Conservation (phyloP, 2,888 invertebrate genomes). For the Hypsopygia costalis region DNA sequence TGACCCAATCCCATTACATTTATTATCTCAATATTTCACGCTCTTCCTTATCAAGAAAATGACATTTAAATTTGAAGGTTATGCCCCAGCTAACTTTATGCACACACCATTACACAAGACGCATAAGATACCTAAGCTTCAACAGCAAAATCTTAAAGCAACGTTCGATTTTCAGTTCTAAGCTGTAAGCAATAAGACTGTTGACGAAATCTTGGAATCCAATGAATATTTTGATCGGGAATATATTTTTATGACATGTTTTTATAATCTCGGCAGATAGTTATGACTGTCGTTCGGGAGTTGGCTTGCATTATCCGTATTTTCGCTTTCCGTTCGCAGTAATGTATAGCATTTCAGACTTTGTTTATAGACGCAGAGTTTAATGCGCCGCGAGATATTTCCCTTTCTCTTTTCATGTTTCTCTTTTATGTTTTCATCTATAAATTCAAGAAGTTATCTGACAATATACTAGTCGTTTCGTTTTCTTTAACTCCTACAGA, state of each 20-base stretch:
- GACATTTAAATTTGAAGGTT: conserved; percentile 47
- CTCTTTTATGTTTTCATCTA: too few relatives aligned
- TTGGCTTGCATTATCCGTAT: conserved; percentile 9
- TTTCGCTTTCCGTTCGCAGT: conserved; percentile 4
- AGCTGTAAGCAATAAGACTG: background rate
- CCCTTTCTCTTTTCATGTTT: background rate
- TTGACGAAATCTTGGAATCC: background rate
- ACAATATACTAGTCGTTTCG: too few relatives aligned
- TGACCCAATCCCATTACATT: background rate
- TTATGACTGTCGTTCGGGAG: conserved; percentile 29
- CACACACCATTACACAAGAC: conserved; percentile 42
- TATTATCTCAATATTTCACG: conserved; percentile 22
- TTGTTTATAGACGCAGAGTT: background rate
- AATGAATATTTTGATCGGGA: conserved; percentile 37
- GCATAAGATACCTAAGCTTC: conserved; percentile 24
- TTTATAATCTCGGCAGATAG: conserved; percentile 52
- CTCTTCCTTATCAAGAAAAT: conserved; percentile 45
- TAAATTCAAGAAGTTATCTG: too few relatives aligned
- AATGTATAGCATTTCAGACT: background rate
- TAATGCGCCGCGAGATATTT: background rate
- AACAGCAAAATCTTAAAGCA: conserved; percentile 1
- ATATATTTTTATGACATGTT: conserved; percentile 49
- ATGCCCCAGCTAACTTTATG: conserved; percentile 40
- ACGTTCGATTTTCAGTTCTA: conserved; percentile 20
- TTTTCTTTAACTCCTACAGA: too few relatives aligned